Conservation (phyloP, 2,113 vertebrate genomes). For the Empidonax traillii region DNA sequence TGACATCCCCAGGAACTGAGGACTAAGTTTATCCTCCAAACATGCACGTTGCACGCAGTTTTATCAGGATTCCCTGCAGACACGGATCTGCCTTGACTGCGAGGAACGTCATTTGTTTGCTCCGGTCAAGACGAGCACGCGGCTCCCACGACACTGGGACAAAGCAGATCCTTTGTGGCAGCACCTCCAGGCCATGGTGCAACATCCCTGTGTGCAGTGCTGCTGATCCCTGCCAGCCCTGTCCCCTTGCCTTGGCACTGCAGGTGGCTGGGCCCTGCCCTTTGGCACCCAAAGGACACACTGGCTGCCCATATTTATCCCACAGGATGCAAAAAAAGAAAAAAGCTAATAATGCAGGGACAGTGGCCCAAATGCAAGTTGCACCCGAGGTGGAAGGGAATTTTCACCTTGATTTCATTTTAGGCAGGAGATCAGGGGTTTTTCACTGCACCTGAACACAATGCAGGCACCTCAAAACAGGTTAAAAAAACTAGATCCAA, state of each 20-base stretch:
- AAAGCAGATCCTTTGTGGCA: neutral
- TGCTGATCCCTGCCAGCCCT: neutral
- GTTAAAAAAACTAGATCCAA: neutral
- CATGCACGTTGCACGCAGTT: neutral
- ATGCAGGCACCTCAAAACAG: rapidly evolving
- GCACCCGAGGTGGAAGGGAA: neutral
- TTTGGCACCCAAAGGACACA: rapidly evolving
- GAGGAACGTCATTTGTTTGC: neutral
- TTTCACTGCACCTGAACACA: neutral
- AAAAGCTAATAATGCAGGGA: neutral
- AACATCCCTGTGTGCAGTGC: neutral
- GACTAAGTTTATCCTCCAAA: constrained; percentile 5
- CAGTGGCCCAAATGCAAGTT: rapidly evolving
- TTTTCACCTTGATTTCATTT: neutral
- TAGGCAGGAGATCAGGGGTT: neutral
- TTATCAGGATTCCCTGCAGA: neutral
- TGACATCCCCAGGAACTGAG: neutral
- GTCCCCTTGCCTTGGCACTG: neutral
- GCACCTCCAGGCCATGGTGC: neutral
- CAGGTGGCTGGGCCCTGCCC: neutral
- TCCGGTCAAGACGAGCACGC: rapidly evolving
- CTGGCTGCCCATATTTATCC: neutral
- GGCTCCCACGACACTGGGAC: rapidly evolving
- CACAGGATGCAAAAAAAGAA: neutral
- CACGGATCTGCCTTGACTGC: neutral